Evolutionary conservation across 2,113 vertebrate species (phyloP), one percentile per base, ranked within the genome.

Genomic region (Rhabdomys dilectus): DNA sequence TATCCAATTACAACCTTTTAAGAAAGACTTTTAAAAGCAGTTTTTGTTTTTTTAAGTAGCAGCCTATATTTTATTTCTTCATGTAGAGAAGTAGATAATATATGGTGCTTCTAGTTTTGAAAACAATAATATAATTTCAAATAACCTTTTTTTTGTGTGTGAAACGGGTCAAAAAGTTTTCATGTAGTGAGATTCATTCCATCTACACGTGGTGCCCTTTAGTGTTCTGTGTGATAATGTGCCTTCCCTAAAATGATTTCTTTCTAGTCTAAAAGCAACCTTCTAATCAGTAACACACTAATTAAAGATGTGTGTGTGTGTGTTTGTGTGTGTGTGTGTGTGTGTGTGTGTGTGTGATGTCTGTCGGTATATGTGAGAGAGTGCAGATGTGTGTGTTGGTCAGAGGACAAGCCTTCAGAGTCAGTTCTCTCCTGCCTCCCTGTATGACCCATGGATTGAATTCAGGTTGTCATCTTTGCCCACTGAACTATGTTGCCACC

Each of bases 91-190:
- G 11, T 92, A 62, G 19, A 39, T 94, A 91, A 62, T 94, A 39
- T 85, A 92, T 92, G 12, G 22, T 88, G 34, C 12, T 58, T 88
- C 90, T 42, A 45, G 81, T 64, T 96, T 92, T 84, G 13, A 45
- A n/a, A 96, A 91, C 92, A 39, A 72, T 56, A 45, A 53, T 72
- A 29, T 88, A 60, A 68, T 93, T 96, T 96, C 96, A 70, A 95
- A 95, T 96, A 84, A 2, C 58, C 76, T 97, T n/a, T 96, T 96
- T 39, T 94, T 53, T 68, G 24, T 17, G 31, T 68, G 64, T 68
- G 48, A 94, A 60, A 98, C 26, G 5, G 96, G 84, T 90, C 62
- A 94, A 21, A 94, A 21, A 68, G 62, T 89, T 94, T 89, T 94
- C 88, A 93, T 77, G 68, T 86, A 89, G 92, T 70, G 84, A 88